A percentile compares a stretch with the other conserved stretches of the same genome.
These are phyloP conservation scores for Zootoca vivipara DNA, from an alignment of 2,113 vertebrate species.

Conservation along the genomic window DNA sequence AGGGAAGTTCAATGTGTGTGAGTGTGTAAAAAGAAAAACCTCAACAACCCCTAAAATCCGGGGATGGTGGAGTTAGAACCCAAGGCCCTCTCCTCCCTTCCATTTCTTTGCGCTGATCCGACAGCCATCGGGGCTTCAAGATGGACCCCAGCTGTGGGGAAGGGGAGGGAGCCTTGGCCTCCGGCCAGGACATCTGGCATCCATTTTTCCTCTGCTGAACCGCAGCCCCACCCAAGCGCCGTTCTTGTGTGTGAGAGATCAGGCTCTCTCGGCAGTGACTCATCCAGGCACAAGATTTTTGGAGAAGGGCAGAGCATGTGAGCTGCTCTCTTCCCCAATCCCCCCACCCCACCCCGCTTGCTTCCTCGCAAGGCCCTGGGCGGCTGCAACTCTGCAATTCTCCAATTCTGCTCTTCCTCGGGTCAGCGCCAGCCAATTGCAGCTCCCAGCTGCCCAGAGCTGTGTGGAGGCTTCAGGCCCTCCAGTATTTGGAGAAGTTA, in stretches of 20 bases:
- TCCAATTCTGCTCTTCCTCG: no score
- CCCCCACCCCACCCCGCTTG: neutral
- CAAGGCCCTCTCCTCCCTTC: neutral
- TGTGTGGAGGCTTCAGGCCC: neutral
- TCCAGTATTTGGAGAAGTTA: neutral
- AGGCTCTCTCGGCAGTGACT: neutral
- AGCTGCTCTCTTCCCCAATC: neutral
- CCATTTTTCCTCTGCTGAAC: neutral
- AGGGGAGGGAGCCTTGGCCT: neutral
- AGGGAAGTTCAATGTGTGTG: neutral
- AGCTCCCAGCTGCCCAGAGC: slow-evolving; percentile 4
- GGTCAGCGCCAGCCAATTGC: neutral
- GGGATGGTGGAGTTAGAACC: neutral
- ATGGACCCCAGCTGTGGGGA: neutral
- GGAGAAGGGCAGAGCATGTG: neutral
- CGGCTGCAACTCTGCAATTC: neutral
- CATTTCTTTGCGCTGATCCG: neutral
- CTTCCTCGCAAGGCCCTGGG: neutral
- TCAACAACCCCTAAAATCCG: no score
- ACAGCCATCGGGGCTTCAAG: neutral
- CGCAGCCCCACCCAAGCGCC: neutral
- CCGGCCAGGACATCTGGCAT: slow-evolving; percentile 1
- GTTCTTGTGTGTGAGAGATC: neutral
- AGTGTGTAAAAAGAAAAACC: no score
- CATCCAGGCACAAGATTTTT: neutral